These are phyloP conservation scores for Heterotilapia buettikoferi DNA, from an alignment of 2,113 vertebrate genomes.

Conservation along the genomic window DNA sequence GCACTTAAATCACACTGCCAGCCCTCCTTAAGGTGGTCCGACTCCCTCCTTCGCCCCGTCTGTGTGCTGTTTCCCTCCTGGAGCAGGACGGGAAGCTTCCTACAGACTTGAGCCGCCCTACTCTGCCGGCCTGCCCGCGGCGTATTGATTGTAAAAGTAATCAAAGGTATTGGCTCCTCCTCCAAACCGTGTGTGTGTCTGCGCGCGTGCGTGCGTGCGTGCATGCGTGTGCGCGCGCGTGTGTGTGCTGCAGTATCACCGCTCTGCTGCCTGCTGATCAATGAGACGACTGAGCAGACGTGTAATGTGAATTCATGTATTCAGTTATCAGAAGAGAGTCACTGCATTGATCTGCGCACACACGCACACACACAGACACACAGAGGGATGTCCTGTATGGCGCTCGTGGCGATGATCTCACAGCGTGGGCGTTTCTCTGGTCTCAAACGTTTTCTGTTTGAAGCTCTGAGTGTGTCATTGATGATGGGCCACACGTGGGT, in stretches of 20 bases:
- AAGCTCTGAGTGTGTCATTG: background rate
- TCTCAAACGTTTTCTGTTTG: background rate
- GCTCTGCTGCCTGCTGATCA: background rate
- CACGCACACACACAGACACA: background rate
- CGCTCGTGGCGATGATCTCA: background rate
- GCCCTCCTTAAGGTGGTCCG: background rate
- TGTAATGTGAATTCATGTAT: conserved; percentile 56
- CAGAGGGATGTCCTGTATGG: background rate
- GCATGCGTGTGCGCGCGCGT: background rate
- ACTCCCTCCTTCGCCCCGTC: background rate
- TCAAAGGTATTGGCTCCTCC: background rate
- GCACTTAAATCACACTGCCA: conserved; percentile 48
- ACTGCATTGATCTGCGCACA: conserved; percentile 48
- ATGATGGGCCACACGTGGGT: background rate
- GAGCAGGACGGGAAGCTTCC: background rate
- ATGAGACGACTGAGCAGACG: conserved; percentile 18
- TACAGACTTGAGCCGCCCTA: background rate
- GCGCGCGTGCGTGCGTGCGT: fast-evolving
- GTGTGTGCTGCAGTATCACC: background rate
- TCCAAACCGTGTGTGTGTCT: background rate
- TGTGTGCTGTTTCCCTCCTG: background rate
- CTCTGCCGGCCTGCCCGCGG: background rate
- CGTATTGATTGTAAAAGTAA: background rate
- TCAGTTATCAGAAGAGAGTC: conserved; percentile 48
- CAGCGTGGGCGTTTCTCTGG: background rate